These are phyloP conservation scores for Labeo calbasu DNA, from an alignment of 2,797 vertebrate species.

Conservation along the genomic window DNA sequence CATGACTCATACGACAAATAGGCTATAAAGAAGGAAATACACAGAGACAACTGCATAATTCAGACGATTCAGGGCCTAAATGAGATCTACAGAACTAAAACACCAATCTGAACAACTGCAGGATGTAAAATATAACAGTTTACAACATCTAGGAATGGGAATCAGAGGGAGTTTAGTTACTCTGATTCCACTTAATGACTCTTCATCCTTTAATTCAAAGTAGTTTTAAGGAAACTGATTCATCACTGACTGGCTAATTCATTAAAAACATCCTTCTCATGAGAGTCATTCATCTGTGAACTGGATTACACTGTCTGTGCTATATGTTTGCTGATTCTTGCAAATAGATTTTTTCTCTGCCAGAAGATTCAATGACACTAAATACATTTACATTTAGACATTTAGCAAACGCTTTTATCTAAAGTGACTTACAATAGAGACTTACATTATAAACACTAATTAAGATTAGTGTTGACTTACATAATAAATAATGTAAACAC, in stretches of 20 bases:
- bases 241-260: background rate
- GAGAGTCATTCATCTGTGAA: background rate
- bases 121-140: background rate
- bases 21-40: background rate
- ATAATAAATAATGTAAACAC: no score
- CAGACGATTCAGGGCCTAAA: background rate
- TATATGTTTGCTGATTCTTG: background rate
- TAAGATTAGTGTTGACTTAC: no score
- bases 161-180: background rate
- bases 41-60: background rate
- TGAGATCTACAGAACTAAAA: background rate
- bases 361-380: background rate
- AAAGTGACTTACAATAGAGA: no score
- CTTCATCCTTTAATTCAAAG: background rate
- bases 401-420: no score
- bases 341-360: background rate
- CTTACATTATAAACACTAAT: no score
- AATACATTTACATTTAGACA: background rate
- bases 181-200: background rate
- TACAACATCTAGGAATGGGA: background rate
- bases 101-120: background rate
- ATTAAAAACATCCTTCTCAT: background rate
- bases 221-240: background rate
- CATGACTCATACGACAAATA: background rate
- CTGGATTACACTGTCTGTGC: background rate